phyloP scores from a whole-genome alignment of 2,888 invertebrate species.

The Polylopha cassiicola region DNA sequence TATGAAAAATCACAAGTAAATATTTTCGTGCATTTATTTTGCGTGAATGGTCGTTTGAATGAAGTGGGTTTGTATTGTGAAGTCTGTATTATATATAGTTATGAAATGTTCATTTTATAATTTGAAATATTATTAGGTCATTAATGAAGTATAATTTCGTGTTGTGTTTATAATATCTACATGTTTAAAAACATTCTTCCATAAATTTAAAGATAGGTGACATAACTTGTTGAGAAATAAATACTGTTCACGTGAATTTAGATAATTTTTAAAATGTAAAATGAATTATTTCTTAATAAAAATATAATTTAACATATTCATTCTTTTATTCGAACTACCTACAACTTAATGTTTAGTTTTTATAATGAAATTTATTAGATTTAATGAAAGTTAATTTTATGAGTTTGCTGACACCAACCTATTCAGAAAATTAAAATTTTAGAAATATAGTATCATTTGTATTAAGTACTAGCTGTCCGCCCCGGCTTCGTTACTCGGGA shows the following conservation, averaged over 20 bases:
- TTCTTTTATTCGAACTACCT: no score
- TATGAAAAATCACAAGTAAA: constrained; percentile 22
- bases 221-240: constrained; percentile 35
- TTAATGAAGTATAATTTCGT: no score
- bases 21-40: constrained; percentile 13
- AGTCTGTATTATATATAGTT: constrained; percentile 6
- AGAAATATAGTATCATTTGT: no score
- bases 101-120: constrained; percentile 2
- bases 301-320: constrained; percentile 21
- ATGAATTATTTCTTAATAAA: constrained; percentile 37
- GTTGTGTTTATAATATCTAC: no score
- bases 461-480: no score
- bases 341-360: no score
- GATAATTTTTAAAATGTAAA: constrained; percentile 36
- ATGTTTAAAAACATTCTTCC: constrained; percentile 27
- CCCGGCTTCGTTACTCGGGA: no score
- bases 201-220: constrained; percentile 19
- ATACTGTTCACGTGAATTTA: constrained; percentile 30
- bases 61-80: no score
- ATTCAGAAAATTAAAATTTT: no score
- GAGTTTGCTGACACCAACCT: no score
- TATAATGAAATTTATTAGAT: no score
- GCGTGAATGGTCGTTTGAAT: constrained; percentile 1
- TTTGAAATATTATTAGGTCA: background rate
- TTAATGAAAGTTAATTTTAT: no score